phyloP scores from a whole-genome alignment of 2,797 vertebrate species.

The Sphaeramia orbicularis region DNA sequence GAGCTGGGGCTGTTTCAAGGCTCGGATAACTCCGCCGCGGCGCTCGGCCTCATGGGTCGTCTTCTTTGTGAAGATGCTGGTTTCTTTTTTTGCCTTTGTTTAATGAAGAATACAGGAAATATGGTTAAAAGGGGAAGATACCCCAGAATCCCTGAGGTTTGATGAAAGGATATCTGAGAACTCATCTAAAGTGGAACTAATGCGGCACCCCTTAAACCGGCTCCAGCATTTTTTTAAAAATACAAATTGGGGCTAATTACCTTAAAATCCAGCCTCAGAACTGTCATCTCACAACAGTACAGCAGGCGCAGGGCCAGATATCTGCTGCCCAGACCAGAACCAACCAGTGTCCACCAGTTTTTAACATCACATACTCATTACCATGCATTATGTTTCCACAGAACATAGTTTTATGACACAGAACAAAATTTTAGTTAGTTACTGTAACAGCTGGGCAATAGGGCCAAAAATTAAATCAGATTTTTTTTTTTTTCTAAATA shows the following conservation, averaged over 20 bases:
- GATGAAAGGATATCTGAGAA: slow-evolving; percentile 79
- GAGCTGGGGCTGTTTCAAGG: slow-evolving; percentile 76
- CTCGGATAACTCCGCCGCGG: slow-evolving; percentile 51
- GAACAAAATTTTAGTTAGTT: too few relatives aligned
- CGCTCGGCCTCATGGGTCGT: slow-evolving; percentile 56
- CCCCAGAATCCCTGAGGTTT: slow-evolving; percentile 69
- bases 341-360: too few relatives aligned
- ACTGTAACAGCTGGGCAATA: too few relatives aligned
- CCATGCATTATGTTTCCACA: too few relatives aligned
- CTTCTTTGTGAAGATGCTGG: slow-evolving; percentile 68
- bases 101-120: slow-evolving; percentile 55
- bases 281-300: slow-evolving; percentile 52
- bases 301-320: slow-evolving; percentile 55
- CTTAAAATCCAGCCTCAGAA: slow-evolving; percentile 60
- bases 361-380: too few relatives aligned
- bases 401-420: too few relatives aligned
- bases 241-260: slow-evolving; percentile 89
- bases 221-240: slow-evolving; percentile 73
- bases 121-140: slow-evolving; percentile 58
- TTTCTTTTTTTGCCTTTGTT: slow-evolving; percentile 61
- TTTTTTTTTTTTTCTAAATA: too few relatives aligned
- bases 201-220: slow-evolving; percentile 77
- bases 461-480: too few relatives aligned
- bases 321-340: slow-evolving; percentile 38
- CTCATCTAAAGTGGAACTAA: slow-evolving; percentile 84